Conservation (phyloP, 2,888 invertebrate species). For the Cheilosia scutellata region DNA sequence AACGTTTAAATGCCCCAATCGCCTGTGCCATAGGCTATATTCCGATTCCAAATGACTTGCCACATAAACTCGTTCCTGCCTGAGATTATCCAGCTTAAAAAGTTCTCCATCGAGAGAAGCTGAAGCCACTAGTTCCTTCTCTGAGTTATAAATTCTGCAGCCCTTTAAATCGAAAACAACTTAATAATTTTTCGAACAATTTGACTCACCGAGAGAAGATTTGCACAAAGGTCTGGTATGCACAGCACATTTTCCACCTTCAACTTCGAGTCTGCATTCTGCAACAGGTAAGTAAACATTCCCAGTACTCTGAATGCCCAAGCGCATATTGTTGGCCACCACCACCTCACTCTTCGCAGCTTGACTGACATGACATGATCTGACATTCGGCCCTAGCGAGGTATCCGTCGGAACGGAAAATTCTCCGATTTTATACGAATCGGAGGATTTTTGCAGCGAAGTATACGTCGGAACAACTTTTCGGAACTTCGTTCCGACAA, state of each 20-base stretch:
- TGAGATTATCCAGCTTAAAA: not conserved
- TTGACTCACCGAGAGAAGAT: constrained; percentile 24
- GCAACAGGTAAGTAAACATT: not conserved
- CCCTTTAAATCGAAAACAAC: constrained; percentile 5
- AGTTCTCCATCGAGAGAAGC: not conserved
- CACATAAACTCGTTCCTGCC: not conserved
- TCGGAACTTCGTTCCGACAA: too few relatives aligned
- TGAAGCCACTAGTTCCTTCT: not conserved
- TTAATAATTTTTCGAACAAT: constrained; percentile 7
- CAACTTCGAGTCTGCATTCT: not conserved
- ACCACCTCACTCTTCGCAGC: not conserved
- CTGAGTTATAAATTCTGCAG: not conserved
- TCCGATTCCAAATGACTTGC: not conserved
- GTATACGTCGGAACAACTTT: too few relatives aligned
- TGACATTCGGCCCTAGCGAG: too few relatives aligned
- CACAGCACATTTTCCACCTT: constrained; percentile 15
- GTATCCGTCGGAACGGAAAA: too few relatives aligned
- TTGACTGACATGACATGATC: constrained; percentile 4
- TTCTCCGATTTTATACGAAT: too few relatives aligned
- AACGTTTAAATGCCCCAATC: not conserved
- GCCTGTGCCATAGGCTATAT: not conserved
- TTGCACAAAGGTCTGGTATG: not conserved
- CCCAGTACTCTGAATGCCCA: not conserved
- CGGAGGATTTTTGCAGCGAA: too few relatives aligned
- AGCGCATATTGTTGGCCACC: constrained; percentile 17